Evolutionary conservation across 2,797 vertebrate genomes (phyloP), one percentile per base, ranked within the genome.

Genomic region (Podarcis lilfordi): DNA sequence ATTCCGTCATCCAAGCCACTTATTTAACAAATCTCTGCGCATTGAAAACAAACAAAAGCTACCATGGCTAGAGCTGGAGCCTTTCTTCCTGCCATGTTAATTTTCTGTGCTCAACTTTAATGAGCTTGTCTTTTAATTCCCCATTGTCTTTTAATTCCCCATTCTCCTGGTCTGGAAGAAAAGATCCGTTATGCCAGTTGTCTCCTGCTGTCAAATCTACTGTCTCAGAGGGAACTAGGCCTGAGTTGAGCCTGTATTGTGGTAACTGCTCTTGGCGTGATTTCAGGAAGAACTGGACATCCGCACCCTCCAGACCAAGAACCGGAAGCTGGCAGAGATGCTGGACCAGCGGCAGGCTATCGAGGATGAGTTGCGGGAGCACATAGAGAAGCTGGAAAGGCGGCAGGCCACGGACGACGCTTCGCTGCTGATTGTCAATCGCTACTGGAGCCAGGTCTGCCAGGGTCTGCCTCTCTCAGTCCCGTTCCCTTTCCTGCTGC

Each of bases 391-490:
- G 80, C 96, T 99, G 80, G 99, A 99, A 95, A 98, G 98, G 17
- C 97, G 98, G 0, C 99, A 99, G 96, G 98, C 98, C 59, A 99
- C 98, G 0, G 98, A 99, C 29, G 98, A 99, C 80, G 99, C 98
- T 75, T 99, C 98, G 35, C 95, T 99, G 17, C 96, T 99, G 81
- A 99, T 99, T 85, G 97, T 99, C 84, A 99, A 99, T 89, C 97
- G 98, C 92, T 99, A 99, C 95, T 99, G 99, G 98, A 99, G 98
- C 94, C 99, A 99, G 98, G 99, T 99, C 87, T 86, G 84, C 15
- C 2, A 2, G 25, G 2, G 1, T 1, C 35, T 85, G 59, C 29
- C 0, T 86, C 79, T 13, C 76, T 32, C 25, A 84, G 2, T 55
- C 40, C 69, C 25, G 68, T 75, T 17, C 68, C 29, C 64, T n/a